These are phyloP conservation scores for Corythoichthys haematopterus DNA, from an alignment of 2,113 vertebrate species.

Conservation along the genomic window DNA sequence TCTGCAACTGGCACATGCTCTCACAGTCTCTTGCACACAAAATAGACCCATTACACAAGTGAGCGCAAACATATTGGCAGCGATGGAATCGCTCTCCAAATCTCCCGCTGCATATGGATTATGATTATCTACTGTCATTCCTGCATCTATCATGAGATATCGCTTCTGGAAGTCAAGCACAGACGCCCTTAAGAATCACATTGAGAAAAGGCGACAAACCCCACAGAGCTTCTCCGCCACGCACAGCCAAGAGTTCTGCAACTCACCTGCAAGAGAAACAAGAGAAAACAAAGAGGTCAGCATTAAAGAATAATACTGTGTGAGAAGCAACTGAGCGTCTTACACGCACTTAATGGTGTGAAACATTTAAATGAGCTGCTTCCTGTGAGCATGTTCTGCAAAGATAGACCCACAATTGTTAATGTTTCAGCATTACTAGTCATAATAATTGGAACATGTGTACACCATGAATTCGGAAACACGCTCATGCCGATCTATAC, in stretches of 20 bases:
- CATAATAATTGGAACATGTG: background rate
- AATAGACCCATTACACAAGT: conserved; percentile 62
- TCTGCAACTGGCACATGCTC: conserved; percentile 49
- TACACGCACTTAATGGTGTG: conserved; percentile 17
- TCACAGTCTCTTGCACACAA: conserved; percentile 51
- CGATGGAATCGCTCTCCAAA: conserved; percentile 60
- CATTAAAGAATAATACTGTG: conserved; percentile 10
- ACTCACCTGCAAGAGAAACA: conserved; percentile 48
- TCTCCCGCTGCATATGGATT: conserved; percentile 47
- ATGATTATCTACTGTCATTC: conserved; percentile 53
- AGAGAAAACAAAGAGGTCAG: conserved; percentile 19
- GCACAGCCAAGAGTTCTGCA: conserved; percentile 12
- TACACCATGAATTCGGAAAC: background rate
- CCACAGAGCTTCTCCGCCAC: conserved; percentile 18
- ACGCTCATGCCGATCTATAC: background rate
- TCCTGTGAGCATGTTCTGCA: conserved; percentile 8
- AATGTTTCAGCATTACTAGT: background rate
- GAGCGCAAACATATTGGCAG: conserved; percentile 55
- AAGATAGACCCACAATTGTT: conserved; percentile 4
- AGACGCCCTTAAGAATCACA: conserved; percentile 33
- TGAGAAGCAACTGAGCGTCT: background rate
- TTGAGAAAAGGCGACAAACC: conserved; percentile 23
- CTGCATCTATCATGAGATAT: conserved; percentile 40
- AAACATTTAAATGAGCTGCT: conserved; percentile 20
- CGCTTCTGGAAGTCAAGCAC: conserved; percentile 45